Percentiles rank a stretch among this genome's conserved stretches.
These are phyloP conservation scores for Esox niger DNA, from an alignment of 2,113 vertebrate genomes.

Conservation along the genomic window DNA sequence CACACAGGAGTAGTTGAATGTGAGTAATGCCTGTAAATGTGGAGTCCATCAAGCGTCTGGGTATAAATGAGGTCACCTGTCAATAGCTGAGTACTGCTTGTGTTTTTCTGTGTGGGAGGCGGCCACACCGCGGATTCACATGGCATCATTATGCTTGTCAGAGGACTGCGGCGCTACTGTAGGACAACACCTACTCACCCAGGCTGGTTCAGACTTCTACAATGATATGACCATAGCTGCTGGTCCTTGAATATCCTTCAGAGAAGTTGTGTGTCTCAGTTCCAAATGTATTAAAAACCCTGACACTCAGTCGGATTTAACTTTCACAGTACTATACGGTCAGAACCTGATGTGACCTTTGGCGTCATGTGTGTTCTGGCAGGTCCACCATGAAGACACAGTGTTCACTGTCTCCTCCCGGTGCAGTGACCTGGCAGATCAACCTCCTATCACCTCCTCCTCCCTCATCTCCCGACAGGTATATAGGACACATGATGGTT, in stretches of 20 bases:
- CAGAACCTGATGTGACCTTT: not conserved
- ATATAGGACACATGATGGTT: constrained; percentile 14
- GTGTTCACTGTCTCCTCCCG: constrained; percentile 67
- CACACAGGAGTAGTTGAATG: too few species aligned
- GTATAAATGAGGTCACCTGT: constrained; percentile 44
- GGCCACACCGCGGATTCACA: not conserved
- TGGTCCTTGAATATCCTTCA: too few species aligned
- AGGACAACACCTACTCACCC: too few species aligned
- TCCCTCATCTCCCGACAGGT: constrained; percentile 49
- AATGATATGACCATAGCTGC: too few species aligned
- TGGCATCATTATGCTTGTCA: not conserved
- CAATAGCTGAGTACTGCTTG: constrained; percentile 6
- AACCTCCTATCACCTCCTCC: constrained; percentile 9
- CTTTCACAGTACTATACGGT: too few species aligned
- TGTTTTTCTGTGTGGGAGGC: not conserved
- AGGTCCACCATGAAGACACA: constrained; percentile 59
- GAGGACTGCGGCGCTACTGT: not conserved
- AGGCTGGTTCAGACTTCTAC: too few species aligned
- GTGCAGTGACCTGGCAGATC: constrained; percentile 25
- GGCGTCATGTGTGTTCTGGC: constrained; percentile 21
- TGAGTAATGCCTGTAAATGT: constrained; percentile 11
- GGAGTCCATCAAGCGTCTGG: constrained; percentile 20
- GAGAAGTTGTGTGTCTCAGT: too few species aligned
- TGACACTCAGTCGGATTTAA: too few species aligned
- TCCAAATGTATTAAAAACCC: too few species aligned